A percentile compares a stretch with the other conserved stretches of the same genome.
Conservation (phyloP, 2,888 invertebrate genomes). For the Buathra laborator region DNA sequence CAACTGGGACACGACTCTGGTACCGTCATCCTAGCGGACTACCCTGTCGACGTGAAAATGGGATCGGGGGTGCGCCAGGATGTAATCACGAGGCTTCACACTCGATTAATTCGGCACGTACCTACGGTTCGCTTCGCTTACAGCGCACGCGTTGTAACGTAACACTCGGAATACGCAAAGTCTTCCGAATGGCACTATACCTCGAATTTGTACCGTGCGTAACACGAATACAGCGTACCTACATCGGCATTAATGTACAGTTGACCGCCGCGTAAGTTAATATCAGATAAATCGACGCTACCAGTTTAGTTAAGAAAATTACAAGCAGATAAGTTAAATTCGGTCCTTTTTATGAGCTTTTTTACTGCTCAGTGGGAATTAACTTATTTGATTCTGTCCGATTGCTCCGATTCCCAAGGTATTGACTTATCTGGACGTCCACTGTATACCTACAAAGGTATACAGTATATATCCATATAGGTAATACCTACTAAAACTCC, state of each 20-base stretch:
- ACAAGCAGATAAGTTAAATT: too few relatives aligned
- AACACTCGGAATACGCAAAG: slow-evolving; percentile 22
- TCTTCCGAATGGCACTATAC: background rate
- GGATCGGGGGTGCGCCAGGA: slow-evolving; percentile 70
- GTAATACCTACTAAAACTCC: background rate
- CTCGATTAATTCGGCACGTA: slow-evolving; percentile 70
- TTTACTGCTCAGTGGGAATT: too few relatives aligned
- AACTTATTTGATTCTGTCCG: too few relatives aligned
- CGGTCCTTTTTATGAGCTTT: too few relatives aligned
- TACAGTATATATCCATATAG: background rate
- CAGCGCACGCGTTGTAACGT: slow-evolving; percentile 38
- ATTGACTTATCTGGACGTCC: too few relatives aligned
- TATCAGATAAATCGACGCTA: too few relatives aligned
- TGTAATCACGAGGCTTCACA: slow-evolving; percentile 72
- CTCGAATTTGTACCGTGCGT: too few relatives aligned
- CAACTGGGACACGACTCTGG: background rate
- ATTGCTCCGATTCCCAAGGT: too few relatives aligned
- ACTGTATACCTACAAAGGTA: slow-evolving; percentile 6
- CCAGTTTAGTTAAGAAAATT: too few relatives aligned
- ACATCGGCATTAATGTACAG: too few relatives aligned
- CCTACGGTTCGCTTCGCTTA: slow-evolving; percentile 40
- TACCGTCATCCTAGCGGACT: slow-evolving; percentile 12
- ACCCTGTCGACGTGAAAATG: slow-evolving; percentile 53
- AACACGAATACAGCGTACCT: too few relatives aligned
- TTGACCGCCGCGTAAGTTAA: too few relatives aligned